phyloP scores from a whole-genome alignment of 2,888 invertebrate genomes.

The Schizotus pectinicornis region DNA sequence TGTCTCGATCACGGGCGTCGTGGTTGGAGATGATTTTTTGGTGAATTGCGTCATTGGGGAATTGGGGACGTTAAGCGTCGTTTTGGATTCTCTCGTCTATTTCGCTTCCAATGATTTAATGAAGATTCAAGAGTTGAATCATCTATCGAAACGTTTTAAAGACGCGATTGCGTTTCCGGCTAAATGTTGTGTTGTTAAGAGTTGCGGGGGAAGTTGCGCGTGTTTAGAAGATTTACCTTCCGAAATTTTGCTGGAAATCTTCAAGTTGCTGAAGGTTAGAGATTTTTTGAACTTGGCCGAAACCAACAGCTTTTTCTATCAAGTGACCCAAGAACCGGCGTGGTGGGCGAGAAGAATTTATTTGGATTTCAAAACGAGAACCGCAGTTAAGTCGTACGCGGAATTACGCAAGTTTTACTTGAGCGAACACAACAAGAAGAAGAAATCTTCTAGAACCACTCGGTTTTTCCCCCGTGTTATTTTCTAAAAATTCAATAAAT shows the following conservation, averaged over 20 bases:
- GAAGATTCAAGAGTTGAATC: slow-evolving; percentile 47
- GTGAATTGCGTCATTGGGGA: slow-evolving; percentile 50
- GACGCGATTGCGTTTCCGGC: slow-evolving; percentile 47
- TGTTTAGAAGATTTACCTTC: slow-evolving; percentile 55
- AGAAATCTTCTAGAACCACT: background rate
- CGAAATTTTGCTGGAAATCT: slow-evolving; percentile 53
- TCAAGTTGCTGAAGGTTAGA: slow-evolving; percentile 39
- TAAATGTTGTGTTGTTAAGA: slow-evolving; percentile 41
- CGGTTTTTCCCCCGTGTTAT: no score
- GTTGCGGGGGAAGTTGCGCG: slow-evolving; percentile 33
- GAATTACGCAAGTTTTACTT: background rate
- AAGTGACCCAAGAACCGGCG: slow-evolving; percentile 34
- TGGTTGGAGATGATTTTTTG: slow-evolving; percentile 47
- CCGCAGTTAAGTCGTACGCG: background rate
- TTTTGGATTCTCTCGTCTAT: slow-evolving; percentile 50
- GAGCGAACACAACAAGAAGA: background rate
- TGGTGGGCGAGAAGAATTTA: slow-evolving; percentile 34
- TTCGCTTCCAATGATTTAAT: slow-evolving; percentile 36
- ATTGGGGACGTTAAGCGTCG: slow-evolving; percentile 36
- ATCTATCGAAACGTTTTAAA: slow-evolving; percentile 50
- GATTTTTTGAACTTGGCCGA: slow-evolving; percentile 39
- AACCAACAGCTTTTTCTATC: slow-evolving; percentile 43
- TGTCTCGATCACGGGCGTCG: slow-evolving; percentile 45
- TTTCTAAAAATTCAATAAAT: no score
- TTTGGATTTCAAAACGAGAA: slow-evolving; percentile 4